These are phyloP conservation scores for Microctenopoma steveboyesi DNA, from an alignment of 2,797 vertebrate species.

Conservation along the genomic window DNA sequence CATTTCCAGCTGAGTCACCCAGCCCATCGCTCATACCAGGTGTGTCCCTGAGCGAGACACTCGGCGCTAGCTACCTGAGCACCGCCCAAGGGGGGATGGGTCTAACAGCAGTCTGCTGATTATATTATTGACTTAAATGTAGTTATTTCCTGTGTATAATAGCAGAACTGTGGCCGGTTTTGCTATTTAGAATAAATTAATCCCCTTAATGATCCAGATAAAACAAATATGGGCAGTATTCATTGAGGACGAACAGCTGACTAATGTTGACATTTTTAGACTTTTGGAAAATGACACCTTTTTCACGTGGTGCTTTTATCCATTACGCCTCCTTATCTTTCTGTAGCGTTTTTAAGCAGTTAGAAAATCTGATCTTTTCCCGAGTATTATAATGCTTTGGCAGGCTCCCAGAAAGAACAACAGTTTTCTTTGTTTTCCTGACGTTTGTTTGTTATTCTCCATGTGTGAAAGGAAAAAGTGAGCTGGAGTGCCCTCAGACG, in stretches of 20 bases:
- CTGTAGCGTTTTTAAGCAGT: constrained; percentile 44
- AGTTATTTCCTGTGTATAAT: background rate
- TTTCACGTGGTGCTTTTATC: constrained; percentile 21
- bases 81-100: background rate
- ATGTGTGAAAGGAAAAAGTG: constrained; percentile 67
- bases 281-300: constrained; percentile 1
- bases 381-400: constrained; percentile 76
- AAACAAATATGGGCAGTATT: background rate
- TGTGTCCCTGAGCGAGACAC: no score
- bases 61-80: no score
- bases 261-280: background rate
- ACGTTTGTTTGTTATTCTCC: constrained; percentile 80
- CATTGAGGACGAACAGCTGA: background rate
- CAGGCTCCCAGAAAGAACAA: constrained; percentile 66
- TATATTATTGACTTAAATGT: background rate
- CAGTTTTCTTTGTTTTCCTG: constrained; percentile 68
- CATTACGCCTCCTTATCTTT: constrained; percentile 27
- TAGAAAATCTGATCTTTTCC: constrained; percentile 67
- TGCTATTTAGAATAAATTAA: background rate
- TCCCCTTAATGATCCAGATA: background rate
- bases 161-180: background rate
- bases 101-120: no score
- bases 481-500: constrained; percentile 66
- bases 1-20: no score
- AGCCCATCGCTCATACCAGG: no score